phyloP scores from a whole-genome alignment of 2,888 invertebrate species.

The Heteromyza rotundicornis region DNA sequence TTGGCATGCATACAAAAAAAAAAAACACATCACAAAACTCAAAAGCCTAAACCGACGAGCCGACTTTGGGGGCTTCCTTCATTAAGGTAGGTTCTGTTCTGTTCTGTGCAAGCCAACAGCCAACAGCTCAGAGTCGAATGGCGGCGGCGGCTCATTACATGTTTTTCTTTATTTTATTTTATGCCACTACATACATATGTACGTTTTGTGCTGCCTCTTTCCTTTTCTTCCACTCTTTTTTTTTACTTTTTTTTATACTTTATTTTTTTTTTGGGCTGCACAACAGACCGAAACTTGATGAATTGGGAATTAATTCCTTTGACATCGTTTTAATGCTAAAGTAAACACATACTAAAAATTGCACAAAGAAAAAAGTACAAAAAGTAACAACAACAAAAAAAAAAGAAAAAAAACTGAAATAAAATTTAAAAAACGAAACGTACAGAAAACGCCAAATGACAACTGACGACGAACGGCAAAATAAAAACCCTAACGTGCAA shows the following conservation, averaged over 20 bases:
- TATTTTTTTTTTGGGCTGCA: constrained; percentile 24
- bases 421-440: background rate
- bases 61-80: constrained; percentile 59
- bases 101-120: constrained; percentile 34
- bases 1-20: constrained; percentile 38
- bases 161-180: constrained; percentile 48
- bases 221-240: constrained; percentile 17
- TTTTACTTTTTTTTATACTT: constrained; percentile 25
- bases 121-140: constrained; percentile 43
- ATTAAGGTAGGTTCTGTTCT: constrained; percentile 6
- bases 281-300: constrained; percentile 58
- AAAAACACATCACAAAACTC: constrained; percentile 38
- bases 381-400: background rate
- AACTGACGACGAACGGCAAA: constrained; percentile 1
- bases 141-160: constrained; percentile 49
- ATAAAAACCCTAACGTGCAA: constrained; percentile 4
- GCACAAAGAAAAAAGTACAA: background rate
- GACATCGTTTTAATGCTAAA: constrained; percentile 45
- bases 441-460: background rate
- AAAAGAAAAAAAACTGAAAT: background rate
- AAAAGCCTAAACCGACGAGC: constrained; percentile 57
- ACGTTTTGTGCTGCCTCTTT: constrained; percentile 10
- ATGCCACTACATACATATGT: background rate
- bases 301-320: constrained; percentile 61
- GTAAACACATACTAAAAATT: background rate